Evolutionary conservation across 2,113 vertebrate genomes (phyloP), one percentile per base, ranked within the genome.

Genomic region (cattle (Bos taurus)): DNA sequence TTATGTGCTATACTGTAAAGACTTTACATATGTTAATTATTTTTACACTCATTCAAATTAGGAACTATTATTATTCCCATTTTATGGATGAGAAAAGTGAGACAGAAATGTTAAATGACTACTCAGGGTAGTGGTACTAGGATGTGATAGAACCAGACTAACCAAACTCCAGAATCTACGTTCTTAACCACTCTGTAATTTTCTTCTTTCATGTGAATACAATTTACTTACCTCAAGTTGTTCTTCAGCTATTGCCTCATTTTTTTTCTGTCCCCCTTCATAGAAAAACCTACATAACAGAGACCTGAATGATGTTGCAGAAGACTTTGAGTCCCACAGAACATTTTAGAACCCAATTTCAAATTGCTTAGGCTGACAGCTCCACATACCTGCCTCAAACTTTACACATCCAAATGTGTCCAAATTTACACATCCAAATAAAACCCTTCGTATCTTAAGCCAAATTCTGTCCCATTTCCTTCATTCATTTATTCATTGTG

Each of bases 11-110:
- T 54, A 74, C 54, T 81, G 30, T 90, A 25, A 89, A 81, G 82
- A 86, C 30, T 86, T 48, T 54, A 59, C 59, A 8, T 25, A 56
- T 40, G 30, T 64, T 84, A 28, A 33, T 86, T 85, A 2, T 56
- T 56, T 83, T 64, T 62, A 46, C 40, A 12, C 3, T 54, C 2
- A 71, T 19, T 40, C 28, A 17, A 30, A 60, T 90, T 46, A 60
- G 59, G 23, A 60, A 40, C 77, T 43, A 13, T 56, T 52, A 12
- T 62, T 48, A 36, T 71, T 81, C 8, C 50, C 10, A n/a, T n/a
- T 88, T 88, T 90, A 36, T 89, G 52, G 7, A 74, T 77, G 78
- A 77, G 81, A 28, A 88, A 57, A 52, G 40, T 40, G 57, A 96
- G 87, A 50, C 33, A 91, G 88, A 30, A 62, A 80, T 60, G 50